Evolutionary conservation across 2,797 vertebrate genomes (phyloP).

Genomic region (Rousettus madagascariensis): DNA sequence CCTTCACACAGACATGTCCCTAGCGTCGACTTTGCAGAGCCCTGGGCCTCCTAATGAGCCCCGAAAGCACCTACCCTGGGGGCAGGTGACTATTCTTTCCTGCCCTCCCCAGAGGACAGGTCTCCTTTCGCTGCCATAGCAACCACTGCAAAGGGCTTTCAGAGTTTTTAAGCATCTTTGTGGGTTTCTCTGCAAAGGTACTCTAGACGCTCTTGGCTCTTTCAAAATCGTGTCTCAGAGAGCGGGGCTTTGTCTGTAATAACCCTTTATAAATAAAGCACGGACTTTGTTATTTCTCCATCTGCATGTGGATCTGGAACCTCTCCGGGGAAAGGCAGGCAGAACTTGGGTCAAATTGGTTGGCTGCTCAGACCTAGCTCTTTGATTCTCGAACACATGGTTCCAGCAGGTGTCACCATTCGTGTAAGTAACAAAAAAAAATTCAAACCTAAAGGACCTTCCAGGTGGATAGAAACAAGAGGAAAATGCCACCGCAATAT

Average conservation of each 20-base stretch:
- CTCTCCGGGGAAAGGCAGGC: background rate
- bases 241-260: background rate
- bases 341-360: background rate
- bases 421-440: background rate
- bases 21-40: background rate
- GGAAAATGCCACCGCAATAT: background rate
- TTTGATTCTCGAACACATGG: background rate
- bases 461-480: background rate
- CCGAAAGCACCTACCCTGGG: background rate
- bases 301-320: background rate
- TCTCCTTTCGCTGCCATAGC: slow-evolving; percentile 37
- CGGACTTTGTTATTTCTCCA: background rate
- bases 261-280: background rate
- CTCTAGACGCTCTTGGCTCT: background rate
- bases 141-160: slow-evolving; percentile 13
- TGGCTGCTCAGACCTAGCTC: background rate
- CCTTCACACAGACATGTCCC: background rate
- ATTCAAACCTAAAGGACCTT: background rate
- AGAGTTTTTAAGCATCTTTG: slow-evolving; percentile 18
- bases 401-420: background rate
- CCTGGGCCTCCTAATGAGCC: slow-evolving; percentile 16
- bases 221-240: background rate
- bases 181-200: slow-evolving; percentile 4
- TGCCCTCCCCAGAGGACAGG: slow-evolving; percentile 10
- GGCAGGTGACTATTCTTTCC: background rate